phyloP scores from a whole-genome alignment of 2,888 invertebrate genomes.

The Clusia tigrina region DNA sequence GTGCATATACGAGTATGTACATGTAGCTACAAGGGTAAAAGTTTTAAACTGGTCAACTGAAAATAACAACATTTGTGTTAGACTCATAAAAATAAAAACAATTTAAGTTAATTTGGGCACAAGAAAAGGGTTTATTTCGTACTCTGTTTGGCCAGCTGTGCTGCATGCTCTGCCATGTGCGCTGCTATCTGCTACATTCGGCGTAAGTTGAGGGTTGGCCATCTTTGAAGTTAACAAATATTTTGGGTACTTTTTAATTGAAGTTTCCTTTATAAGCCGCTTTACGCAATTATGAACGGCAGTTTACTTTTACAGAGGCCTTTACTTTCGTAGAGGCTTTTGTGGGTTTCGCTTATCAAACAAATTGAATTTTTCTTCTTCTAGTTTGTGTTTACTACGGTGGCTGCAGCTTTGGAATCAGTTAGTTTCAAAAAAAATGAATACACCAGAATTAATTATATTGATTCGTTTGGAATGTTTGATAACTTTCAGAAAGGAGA shows the following conservation, averaged over 20 bases:
- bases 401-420: background rate
- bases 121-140: background rate
- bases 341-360: background rate
- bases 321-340: background rate
- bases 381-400: background rate
- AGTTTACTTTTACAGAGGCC: background rate
- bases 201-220: background rate
- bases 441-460: background rate
- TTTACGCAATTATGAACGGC: background rate
- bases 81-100: background rate
- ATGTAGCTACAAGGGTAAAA: background rate
- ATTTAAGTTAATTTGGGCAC: slow-evolving; percentile 6
- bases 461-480: too few species aligned
- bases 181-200: background rate
- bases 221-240: background rate
- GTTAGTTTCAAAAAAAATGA: background rate
- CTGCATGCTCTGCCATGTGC: background rate
- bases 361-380: background rate
- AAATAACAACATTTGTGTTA: background rate
- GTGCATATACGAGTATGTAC: background rate
- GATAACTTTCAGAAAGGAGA: too few species aligned
- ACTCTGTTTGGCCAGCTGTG: background rate
- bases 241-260: slow-evolving; percentile 4
- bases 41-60: background rate
- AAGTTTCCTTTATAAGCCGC: slow-evolving; percentile 2